Evolutionary conservation across 2,888 invertebrate genomes (phyloP).

Genomic region (Dilophus febrilis): DNA sequence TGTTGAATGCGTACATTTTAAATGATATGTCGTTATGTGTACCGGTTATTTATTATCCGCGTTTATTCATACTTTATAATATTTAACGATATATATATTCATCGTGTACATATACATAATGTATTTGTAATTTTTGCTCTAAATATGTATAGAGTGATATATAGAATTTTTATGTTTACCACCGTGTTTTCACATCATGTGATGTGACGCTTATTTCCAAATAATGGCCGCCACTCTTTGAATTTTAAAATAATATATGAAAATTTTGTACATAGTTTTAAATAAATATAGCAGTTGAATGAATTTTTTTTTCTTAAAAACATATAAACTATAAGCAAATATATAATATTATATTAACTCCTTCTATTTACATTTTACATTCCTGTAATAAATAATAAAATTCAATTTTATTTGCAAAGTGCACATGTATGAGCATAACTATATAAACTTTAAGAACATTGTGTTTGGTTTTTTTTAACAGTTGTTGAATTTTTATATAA

Average conservation of each 20-base stretch:
- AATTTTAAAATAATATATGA: slow-evolving; percentile 6
- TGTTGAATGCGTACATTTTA: too few species aligned
- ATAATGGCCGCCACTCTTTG: slow-evolving; percentile 11
- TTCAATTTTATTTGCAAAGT: too few species aligned
- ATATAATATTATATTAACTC: neutral
- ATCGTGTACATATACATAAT: too few species aligned
- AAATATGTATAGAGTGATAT: neutral
- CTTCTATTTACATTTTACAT: neutral
- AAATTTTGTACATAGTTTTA: too few species aligned
- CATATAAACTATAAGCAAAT: neutral
- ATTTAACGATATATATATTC: too few species aligned
- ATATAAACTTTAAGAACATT: too few species aligned
- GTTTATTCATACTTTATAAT: neutral
- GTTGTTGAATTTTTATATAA: too few species aligned
- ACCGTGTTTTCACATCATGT: slow-evolving; percentile 8
- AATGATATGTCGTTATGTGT: neutral
- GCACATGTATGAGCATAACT: too few species aligned
- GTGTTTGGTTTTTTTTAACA: too few species aligned
- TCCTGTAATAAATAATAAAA: too few species aligned
- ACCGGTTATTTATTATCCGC: neutral
- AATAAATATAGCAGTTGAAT: neutral
- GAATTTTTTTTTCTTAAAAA: neutral
- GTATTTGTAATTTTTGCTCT: too few species aligned
- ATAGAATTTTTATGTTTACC: slow-evolving; percentile 4
- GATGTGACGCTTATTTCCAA: slow-evolving; percentile 12